Base-by-base conservation (phyloP, 2,797 vertebrate species). In the Spea hammondii region DNA sequence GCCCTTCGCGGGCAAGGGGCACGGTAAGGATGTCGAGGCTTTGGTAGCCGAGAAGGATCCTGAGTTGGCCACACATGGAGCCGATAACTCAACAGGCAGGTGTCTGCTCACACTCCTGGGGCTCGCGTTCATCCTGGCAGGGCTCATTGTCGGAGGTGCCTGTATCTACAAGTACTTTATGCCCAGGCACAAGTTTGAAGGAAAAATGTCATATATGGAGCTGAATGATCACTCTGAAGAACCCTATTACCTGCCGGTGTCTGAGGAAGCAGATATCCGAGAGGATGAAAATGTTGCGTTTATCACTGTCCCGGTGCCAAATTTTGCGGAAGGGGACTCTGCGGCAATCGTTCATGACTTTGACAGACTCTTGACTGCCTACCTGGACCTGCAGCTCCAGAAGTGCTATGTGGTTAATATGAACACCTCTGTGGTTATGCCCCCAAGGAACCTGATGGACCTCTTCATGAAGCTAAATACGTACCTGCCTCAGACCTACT, bases 281-380 rank as follows among this genome's bases (percentile, higher is more conserved):
- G 91, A 92, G 60, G 87, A 88, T 48, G 94, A 96, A 82, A 95
- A 93, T 86, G 93, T 98, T 51, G 96, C 94, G 45, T 93, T 96
- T 88, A 96, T 97, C 71, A 95, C 95, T 4, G 93, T 98, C 13
- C 95, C 96, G 0, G 93, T 95, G 0, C 96, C 96, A 4, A 93
- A 91, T 84, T 98, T 98, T 87, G 92, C 93, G 0, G 91, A 95
- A 9, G 95, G 94, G 8, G 96, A 98, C 83, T 95, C 96, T 0
- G 96, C 96, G 0, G 95, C 95, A 49, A 96, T 98, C 70, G 94
- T 98, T 55, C 96, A 98, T 44, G 95, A 97, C 89, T 98, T 98
- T 73, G 94, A 96, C 83, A 93, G 92, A 90, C 95, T 96, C 85
- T 89, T 97, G 90, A 98, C 96, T 0, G 96, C 94, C 0, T 98